Conservation (phyloP, 2,113 vertebrate genomes). For the Sinocyclocheilus maitianheensis region DNA sequence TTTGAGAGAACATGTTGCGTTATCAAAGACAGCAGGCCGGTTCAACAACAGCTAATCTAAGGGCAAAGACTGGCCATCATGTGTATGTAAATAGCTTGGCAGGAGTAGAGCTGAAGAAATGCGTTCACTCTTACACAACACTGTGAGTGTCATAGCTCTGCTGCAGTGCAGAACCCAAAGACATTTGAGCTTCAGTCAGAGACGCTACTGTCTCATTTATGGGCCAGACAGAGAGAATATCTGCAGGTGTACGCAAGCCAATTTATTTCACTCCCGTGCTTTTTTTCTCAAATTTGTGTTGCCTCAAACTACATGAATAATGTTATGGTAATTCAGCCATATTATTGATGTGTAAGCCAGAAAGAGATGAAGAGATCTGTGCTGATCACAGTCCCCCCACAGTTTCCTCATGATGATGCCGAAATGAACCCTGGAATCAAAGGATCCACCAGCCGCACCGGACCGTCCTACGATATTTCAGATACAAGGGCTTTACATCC, state of each 20-base stretch:
- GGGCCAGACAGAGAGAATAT: slow-evolving; percentile 63
- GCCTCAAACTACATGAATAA: slow-evolving; percentile 57
- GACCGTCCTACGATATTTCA: slow-evolving; percentile 37
- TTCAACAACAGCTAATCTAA: slow-evolving; percentile 56
- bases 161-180: slow-evolving; percentile 63
- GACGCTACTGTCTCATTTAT: slow-evolving; percentile 70
- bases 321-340: slow-evolving; percentile 56
- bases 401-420: slow-evolving; percentile 53
- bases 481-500: slow-evolving; percentile 50
- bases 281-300: slow-evolving; percentile 38
- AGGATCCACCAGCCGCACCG: slow-evolving; percentile 41
- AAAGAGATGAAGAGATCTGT: slow-evolving; percentile 55
- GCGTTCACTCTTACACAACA: slow-evolving; percentile 66
- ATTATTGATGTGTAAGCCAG: slow-evolving; percentile 58
- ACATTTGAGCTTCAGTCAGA: slow-evolving; percentile 51
- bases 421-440: slow-evolving; percentile 61
- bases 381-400: slow-evolving; percentile 56
- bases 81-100: slow-evolving; percentile 52
- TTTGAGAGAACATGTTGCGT: slow-evolving; percentile 19
- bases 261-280: slow-evolving; percentile 63
- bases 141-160: slow-evolving; percentile 63
- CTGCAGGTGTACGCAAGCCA: slow-evolving; percentile 67
- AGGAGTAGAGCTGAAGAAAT: slow-evolving; percentile 62
- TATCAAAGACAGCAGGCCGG: slow-evolving; percentile 50
- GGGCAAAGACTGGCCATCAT: slow-evolving; percentile 55